These are phyloP conservation scores for Zosterops pallidus DNA, from an alignment of 2,113 vertebrate genomes.

Conservation along the genomic window DNA sequence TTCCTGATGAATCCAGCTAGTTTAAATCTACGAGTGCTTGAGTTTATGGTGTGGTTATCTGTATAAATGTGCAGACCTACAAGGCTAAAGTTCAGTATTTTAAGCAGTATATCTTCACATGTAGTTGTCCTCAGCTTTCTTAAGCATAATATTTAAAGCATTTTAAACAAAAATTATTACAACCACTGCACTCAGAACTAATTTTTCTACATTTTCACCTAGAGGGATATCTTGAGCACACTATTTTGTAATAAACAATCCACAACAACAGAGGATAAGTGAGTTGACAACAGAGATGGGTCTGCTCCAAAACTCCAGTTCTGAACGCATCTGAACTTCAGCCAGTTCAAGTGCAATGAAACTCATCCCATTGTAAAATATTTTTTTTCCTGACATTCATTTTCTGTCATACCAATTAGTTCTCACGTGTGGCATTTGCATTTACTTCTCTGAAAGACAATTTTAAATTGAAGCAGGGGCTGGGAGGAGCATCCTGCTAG, in stretches of 20 bases:
- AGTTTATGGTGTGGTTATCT: background rate
- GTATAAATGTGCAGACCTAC: background rate
- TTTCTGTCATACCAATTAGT: background rate
- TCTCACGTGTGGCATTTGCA: background rate
- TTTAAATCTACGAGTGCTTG: background rate
- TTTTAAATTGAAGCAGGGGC: background rate
- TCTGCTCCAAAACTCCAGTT: background rate
- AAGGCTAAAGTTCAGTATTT: background rate
- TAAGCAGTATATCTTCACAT: background rate
- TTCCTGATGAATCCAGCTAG: background rate
- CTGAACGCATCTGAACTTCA: background rate
- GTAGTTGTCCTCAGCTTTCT: background rate
- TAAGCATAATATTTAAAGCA: background rate
- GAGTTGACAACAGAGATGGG: background rate
- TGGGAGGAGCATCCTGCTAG: background rate
- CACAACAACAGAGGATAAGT: background rate
- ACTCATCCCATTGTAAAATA: background rate
- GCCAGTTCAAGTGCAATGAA: background rate
- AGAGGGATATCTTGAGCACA: background rate
- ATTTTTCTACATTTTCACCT: slow-evolving; percentile 26
- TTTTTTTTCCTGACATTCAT: background rate
- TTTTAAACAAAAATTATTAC: background rate
- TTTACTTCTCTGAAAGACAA: background rate
- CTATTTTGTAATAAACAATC: background rate
- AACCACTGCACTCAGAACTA: background rate